Evolutionary conservation across 1,140 invertebrate species (phyloP).

Genomic region (Chironomus striatipennis): DNA sequence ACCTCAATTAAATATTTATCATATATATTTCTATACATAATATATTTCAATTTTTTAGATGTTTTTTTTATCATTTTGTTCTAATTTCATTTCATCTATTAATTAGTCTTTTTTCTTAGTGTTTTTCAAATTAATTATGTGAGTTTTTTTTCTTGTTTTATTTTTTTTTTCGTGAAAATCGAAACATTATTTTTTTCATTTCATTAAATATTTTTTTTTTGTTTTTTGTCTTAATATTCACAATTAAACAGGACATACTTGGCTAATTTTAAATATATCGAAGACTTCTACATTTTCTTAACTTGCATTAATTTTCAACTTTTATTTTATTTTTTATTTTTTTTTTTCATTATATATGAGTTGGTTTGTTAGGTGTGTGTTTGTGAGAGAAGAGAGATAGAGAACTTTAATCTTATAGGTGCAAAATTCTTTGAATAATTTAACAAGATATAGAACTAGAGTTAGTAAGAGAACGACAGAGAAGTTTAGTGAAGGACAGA

Average conservation of each 20-base stretch:
- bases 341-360: neutral
- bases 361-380: neutral
- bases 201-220: neutral
- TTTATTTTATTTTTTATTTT: neutral
- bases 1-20: conserved; percentile 14
- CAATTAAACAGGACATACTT: conserved; percentile 8
- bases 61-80: neutral
- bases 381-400: too few relatives aligned
- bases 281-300: neutral
- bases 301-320: neutral
- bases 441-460: too few relatives aligned
- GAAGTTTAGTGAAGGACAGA: too few relatives aligned
- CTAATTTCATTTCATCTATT: conserved; percentile 9
- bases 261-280: conserved; percentile 13
- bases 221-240: neutral
- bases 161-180: conserved; percentile 1
- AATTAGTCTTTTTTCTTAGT: conserved; percentile 14
- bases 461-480: too few relatives aligned
- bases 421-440: too few relatives aligned
- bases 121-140: conserved; percentile 10
- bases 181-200: conserved; percentile 9
- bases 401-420: too few relatives aligned
- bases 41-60: conserved; percentile 10
- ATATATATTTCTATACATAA: conserved; percentile 12
- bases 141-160: neutral